Base-by-base conservation (phyloP, 1,140 invertebrate species). In the Drosophila asahinai region DNA sequence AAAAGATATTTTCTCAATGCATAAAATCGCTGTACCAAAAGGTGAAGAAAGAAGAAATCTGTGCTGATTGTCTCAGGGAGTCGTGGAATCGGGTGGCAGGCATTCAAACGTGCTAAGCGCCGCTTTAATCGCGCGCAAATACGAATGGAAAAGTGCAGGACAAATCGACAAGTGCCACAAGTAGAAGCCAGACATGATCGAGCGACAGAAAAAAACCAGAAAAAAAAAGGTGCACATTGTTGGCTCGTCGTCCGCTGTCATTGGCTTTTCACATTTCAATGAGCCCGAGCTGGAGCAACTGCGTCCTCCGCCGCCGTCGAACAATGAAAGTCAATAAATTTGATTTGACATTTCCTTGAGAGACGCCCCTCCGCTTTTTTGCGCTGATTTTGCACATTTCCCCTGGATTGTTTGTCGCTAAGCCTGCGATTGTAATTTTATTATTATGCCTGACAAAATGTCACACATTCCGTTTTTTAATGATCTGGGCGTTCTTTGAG, bases 321-420 rank as follows among this genome's bases (percentile, higher is more conserved):
- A 84, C 86, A 90, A 90, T 90, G 81, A 80, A 86, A 90, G 86
- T 90, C 86, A 90, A 90, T 90, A 90, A 90, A 90, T 90, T 90
- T 90, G 86, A 90, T 90, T 86, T 90, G 86, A 90, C 86, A 90
- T 90, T 84, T 89, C 66, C 81, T 66, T 71, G 25, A 68, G 43
- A 55, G 47, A 60, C 70, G 47, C 62, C 65, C 58, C 43, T 45
- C 58, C 15, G 66, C 55, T 70, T 61, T 61, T 78, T 75, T 80
- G 45, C 55, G 86, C 86, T 90, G 86, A 90, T 68, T 90, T 67
- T 66, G 86, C 86, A 84, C 70, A 79, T 86, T 90, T 76, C 57
- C 62, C 40, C 33, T 36, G 63, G 64, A 73, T 70, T 80, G 68
- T 65, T 73, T 81, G 73, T 61, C 73, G 67, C 65, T 54, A 55